Conservation (phyloP, 2,888 invertebrate genomes). For the Prenolepis imparis region DNA sequence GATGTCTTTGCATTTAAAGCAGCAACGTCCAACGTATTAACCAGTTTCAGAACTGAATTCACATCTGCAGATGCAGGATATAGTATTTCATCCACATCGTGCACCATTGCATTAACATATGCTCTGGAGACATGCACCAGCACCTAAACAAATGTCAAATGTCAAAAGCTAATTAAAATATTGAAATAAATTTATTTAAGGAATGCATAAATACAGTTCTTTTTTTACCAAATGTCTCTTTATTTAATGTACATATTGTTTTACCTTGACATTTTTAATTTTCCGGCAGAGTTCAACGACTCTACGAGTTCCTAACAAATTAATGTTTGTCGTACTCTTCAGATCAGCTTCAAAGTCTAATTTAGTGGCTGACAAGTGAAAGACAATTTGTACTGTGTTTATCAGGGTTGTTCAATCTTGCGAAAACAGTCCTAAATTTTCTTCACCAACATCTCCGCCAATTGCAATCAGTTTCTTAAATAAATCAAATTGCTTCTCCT, state of each 20-base stretch:
- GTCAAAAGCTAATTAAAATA: neutral
- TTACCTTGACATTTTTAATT: slow-evolving; percentile 91
- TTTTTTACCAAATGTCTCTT: neutral
- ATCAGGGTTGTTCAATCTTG: slow-evolving; percentile 90
- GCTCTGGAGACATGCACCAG: slow-evolving; percentile 98
- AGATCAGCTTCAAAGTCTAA: slow-evolving; percentile 96
- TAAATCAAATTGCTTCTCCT: slow-evolving; percentile 87
- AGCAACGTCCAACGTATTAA: slow-evolving; percentile 89
- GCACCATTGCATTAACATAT: slow-evolving; percentile 94
- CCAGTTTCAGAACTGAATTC: slow-evolving; percentile 90
- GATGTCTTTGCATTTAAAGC: slow-evolving; percentile 90
- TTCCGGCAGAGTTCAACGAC: slow-evolving; percentile 93
- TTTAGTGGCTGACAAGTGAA: slow-evolving; percentile 98
- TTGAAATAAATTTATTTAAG: neutral
- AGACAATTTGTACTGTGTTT: slow-evolving; percentile 93
- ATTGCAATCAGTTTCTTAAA: slow-evolving; percentile 91
- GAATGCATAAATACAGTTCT: neutral
- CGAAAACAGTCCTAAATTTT: slow-evolving; percentile 90
- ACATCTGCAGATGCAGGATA: slow-evolving; percentile 93
- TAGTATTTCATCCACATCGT: slow-evolving; percentile 91
- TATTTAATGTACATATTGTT: neutral
- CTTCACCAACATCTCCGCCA: slow-evolving; percentile 93
- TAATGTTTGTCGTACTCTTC: slow-evolving; percentile 94
- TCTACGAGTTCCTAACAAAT: slow-evolving; percentile 94
- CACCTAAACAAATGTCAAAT: slow-evolving; percentile 86